Evolutionary conservation across 2,888 invertebrate genomes (phyloP).

Genomic region (Lutraria lutraria): DNA sequence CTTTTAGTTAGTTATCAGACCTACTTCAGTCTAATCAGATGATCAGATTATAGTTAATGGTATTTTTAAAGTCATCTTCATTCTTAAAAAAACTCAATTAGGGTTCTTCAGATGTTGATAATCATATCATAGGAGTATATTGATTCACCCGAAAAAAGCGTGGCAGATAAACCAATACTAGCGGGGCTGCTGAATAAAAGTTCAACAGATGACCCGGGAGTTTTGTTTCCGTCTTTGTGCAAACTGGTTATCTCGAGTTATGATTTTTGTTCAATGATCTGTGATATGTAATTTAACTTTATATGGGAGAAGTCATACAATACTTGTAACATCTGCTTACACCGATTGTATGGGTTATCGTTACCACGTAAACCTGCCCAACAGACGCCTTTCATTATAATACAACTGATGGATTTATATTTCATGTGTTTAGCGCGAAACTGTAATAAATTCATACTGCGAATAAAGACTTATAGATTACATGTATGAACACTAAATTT

Average conservation of each 20-base stretch:
- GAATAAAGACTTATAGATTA: not conserved
- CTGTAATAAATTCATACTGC: not conserved
- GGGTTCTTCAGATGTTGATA: not conserved
- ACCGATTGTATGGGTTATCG: not conserved
- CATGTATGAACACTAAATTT: not conserved
- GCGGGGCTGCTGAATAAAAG: not conserved
- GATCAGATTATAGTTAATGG: not conserved
- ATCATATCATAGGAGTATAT: not conserved
- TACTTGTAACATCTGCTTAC: conserved; percentile 11
- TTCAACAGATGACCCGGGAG: not conserved
- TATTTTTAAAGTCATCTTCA: not conserved
- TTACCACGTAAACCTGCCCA: not conserved
- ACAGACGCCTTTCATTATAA: conserved; percentile 15
- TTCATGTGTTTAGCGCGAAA: not conserved
- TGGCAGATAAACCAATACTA: not conserved
- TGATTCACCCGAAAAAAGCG: not conserved
- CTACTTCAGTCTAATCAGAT: too few relatives aligned
- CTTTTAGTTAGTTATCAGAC: too few relatives aligned
- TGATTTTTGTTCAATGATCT: conserved; percentile 7
- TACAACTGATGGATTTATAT: not conserved
- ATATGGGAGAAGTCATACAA: not conserved
- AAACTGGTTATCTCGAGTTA: not conserved
- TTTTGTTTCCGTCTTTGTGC: not conserved
- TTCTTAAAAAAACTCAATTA: not conserved
- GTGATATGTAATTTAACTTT: conserved; percentile 18